Base-by-base conservation (phyloP, 1,140 invertebrate genomes). In the Sarcophaga bullata region DNA sequence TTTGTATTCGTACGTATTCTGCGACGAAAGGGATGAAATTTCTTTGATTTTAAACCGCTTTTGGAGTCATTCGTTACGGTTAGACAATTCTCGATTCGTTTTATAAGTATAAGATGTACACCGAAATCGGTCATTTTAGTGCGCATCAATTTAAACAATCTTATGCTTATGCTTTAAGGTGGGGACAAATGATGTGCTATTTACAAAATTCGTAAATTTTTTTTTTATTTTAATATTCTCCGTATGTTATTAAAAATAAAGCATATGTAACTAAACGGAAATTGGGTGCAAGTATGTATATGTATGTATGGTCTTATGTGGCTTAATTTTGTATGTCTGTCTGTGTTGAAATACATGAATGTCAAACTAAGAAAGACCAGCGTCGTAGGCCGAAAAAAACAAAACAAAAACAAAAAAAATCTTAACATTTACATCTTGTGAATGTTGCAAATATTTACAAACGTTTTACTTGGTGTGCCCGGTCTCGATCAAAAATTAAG, bases 1-100 rank as follows among this genome's bases (percentile, higher is more conserved):
- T 54, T 54, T 11, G 52, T 54, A 54, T 72, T 37, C 4, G 25
- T 37, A 37, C n/a, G 25, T 37, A n/a, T 37, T 37, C 25, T 37
- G 4, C 25, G 1, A 37, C 25, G 62, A 68, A 68, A 68, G 62
- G 62, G 62, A 68, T 68, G 62, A 68, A 37, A 19, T 68, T 17
- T 19, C 8, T 68, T 19, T 78, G 75, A 78, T 78, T 78, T 49
- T 78, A 78, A 78, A 78, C n/a, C 25, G 48, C n/a, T 78, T 78
- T 52, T 46, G 10, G 11, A 25, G 17, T 17, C 75, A 78, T 78
- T 78, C 37, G 75, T 52, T 78, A 25, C 75, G 48, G n/a, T 78
- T 78, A 78, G 75, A 78, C 75, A 52, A 78, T 78, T 78, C 46
- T 25, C 2, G 25, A 37, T 37, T 37, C 25, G 25, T 37, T 37